These are phyloP conservation scores for Calliopum simillimum DNA, from an alignment of 2,888 invertebrate genomes.

Conservation along the genomic window DNA sequence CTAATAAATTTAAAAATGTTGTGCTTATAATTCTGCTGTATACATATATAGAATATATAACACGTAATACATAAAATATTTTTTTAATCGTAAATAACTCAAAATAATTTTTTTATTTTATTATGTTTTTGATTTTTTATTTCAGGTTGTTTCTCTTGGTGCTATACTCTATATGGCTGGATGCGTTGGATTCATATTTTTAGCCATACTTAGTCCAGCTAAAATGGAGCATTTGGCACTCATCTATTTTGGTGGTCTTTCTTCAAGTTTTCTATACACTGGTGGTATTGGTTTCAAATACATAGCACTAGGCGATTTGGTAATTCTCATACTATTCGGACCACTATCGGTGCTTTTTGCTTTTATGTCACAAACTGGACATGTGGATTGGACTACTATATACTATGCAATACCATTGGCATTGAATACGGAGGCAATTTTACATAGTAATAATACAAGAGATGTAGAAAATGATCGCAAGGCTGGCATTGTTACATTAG, in stretches of 20 bases:
- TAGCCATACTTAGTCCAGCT: constrained; percentile 86
- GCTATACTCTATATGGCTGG: constrained; percentile 89
- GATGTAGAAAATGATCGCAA: constrained; percentile 89
- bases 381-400: constrained; percentile 90
- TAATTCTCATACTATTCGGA: constrained; percentile 92
- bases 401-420: constrained; percentile 95
- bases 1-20: too few species aligned
- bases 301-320: constrained; percentile 92
- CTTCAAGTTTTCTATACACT: constrained; percentile 95
- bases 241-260: constrained; percentile 94
- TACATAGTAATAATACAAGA: constrained; percentile 95
- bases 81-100: background rate
- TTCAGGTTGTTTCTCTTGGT: constrained; percentile 87
- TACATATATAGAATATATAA: too few species aligned
- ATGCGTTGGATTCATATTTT: constrained; percentile 83
- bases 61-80: background rate
- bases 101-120: too few species aligned
- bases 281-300: constrained; percentile 96
- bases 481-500: constrained; percentile 93
- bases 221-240: constrained; percentile 95
- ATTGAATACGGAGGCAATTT: constrained; percentile 92
- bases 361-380: constrained; percentile 91
- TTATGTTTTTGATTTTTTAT: too few species aligned
- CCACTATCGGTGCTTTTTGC: constrained; percentile 94
- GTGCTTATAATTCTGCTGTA: too few species aligned